Evolutionary conservation across 2,113 vertebrate genomes (phyloP), one percentile per base, ranked within the genome.

Genomic region (Reinhardtius hippoglossoides): DNA sequence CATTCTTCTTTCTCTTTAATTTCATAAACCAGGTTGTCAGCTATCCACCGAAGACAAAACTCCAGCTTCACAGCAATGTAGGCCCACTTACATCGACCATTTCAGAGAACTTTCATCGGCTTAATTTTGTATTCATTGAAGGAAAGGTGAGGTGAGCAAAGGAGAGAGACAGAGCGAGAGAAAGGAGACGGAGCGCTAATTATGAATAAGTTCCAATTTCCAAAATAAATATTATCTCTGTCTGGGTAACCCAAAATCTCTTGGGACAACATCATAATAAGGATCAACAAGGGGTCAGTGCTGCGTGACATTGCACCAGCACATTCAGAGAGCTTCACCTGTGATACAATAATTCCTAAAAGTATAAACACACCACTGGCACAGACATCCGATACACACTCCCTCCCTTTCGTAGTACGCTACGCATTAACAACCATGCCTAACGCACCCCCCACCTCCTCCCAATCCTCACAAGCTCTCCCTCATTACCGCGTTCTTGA

Each of bases 171-270:
- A 65, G 44, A 35, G 40, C 3, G 71, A 54, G 52, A 21, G 52
- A 63, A 55, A 31, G 67, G 66, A 82, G 71, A 76, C 26, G 59
- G 80, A 83, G 83, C 27, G 48, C 84, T 77, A 88, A 91, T 89
- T 91, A 86, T 86, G 88, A 91, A 91, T 91, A 92, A 88, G 89
- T 92, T 94, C 92, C 92, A 94, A 93, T 94, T 93, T 89, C 78
- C 82, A 90, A 93, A 93, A 91, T 91, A 94, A 94, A 94, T 94
- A 94, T 94, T 92, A 92, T 93, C 87, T 92, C 82, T 87, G 90
- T 90, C 88, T 92, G 91, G 87, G 87, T 85, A 88, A 81, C 83
- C 74, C 55, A 42, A 87, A 94, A 93, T 90, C 78, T 81, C 88
- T 91, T 86, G 79, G 74, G 74, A 79, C 76, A 67, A 85, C 89